A percentile compares a stretch with the other conserved stretches of the same genome.
Conservation (phyloP, 1,140 invertebrate species). For the Eufriesea mexicana region DNA sequence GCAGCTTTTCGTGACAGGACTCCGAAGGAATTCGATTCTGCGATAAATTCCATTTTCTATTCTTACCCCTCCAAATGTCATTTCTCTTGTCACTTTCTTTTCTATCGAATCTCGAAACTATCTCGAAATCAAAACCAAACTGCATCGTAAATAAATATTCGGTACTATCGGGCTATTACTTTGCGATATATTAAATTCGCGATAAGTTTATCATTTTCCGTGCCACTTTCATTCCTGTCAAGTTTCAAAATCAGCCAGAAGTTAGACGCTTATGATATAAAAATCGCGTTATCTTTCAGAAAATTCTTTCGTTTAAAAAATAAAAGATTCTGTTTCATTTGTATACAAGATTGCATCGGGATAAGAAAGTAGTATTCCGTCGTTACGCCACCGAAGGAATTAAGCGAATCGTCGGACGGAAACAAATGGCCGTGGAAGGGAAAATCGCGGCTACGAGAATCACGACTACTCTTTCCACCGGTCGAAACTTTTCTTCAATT, state of each 20-base stretch:
- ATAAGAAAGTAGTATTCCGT: neutral
- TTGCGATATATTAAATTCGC: no score
- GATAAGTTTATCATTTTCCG: no score
- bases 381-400: neutral
- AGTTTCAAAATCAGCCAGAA: neutral
- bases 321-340: neutral
- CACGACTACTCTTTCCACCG: neutral
- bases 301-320: neutral
- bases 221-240: no score
- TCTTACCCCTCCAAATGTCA: neutral
- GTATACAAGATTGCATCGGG: neutral
- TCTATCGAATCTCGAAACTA: neutral
- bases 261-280: no score
- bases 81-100: neutral
- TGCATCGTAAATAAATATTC: no score
- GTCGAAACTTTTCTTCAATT: conserved; percentile 46
- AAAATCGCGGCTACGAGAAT: neutral
- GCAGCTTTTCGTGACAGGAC: no score
- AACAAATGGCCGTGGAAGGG: neutral
- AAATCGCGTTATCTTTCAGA: neutral
- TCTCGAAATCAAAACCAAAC: no score
- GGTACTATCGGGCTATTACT: no score
- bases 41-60: neutral
- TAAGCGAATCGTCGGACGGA: neutral
- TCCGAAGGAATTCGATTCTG: neutral